phyloP scores from a whole-genome alignment of 2,113 vertebrate genomes.

The Colaptes auratus region DNA sequence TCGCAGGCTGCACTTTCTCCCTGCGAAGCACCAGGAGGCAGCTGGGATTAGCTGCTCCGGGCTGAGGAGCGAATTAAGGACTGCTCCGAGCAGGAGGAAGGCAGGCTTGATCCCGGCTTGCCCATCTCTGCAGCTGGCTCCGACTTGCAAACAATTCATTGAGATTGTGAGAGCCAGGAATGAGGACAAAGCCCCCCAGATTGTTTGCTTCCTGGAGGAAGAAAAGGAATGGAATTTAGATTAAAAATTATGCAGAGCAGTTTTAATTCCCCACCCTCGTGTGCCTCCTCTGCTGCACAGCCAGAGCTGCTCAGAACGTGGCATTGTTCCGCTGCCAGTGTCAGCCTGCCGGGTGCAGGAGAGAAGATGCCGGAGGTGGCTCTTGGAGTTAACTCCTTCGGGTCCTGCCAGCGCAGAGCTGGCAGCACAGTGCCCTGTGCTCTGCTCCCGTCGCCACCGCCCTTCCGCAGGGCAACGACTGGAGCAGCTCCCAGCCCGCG shows the following conservation, averaged over 20 bases:
- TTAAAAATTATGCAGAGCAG: constrained; percentile 68
- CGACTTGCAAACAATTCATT: constrained; percentile 75
- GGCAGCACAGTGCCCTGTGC: accelerated
- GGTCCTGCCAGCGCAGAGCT: accelerated
- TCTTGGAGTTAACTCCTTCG: constrained; percentile 47
- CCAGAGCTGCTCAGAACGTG: constrained; percentile 42
- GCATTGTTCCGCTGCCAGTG: constrained; percentile 46
- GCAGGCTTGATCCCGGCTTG: constrained; percentile 37
- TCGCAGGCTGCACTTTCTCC: background rate
- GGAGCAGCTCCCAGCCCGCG: background rate
- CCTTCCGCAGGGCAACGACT: accelerated
- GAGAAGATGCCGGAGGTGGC: constrained; percentile 44
- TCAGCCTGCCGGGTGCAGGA: constrained; percentile 44
- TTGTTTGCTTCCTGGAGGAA: constrained; percentile 68
- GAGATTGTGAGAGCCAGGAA: constrained; percentile 70
- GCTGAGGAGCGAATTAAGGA: constrained; percentile 53
- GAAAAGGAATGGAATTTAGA: constrained; percentile 70
- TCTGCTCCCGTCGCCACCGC: accelerated
- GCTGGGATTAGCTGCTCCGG: constrained; percentile 50
- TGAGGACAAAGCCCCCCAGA: constrained; percentile 66
- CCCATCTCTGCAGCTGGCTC: constrained; percentile 65
- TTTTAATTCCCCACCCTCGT: constrained; percentile 52
- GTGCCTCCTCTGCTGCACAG: constrained; percentile 45
- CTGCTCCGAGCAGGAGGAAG: constrained; percentile 2
- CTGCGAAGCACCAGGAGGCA: background rate